phyloP scores from a whole-genome alignment of 2,797 vertebrate species.

The Pipistrellus nathusii region DNA sequence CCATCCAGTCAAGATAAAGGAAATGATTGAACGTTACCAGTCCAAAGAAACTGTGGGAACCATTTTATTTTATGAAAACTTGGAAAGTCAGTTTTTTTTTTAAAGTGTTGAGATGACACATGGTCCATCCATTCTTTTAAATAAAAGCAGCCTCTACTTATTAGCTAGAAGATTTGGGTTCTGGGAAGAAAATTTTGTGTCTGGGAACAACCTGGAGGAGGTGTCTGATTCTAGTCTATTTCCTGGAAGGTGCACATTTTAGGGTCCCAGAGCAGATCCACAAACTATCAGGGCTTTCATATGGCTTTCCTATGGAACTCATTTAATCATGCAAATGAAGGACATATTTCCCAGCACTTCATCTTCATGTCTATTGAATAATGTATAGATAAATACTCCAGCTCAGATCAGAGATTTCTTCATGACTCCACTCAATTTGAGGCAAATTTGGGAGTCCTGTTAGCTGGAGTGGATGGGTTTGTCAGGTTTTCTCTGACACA shows the following conservation, averaged over 20 bases:
- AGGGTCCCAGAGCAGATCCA: neutral
- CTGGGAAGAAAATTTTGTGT: neutral
- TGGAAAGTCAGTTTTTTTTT: neutral
- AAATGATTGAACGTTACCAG: neutral
- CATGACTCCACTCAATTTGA: neutral
- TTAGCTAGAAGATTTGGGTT: neutral
- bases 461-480: constrained; percentile 5
- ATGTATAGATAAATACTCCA: neutral
- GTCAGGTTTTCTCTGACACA: neutral
- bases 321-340: neutral
- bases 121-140: neutral
- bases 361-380: constrained; percentile 7
- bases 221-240: neutral
- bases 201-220: neutral
- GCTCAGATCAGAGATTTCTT: constrained; percentile 12
- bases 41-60: neutral
- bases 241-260: neutral
- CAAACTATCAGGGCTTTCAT: neutral
- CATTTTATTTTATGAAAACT: neutral
- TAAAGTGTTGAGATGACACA: neutral
- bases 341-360: neutral
- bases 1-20: neutral
- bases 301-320: neutral
- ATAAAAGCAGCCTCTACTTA: neutral
- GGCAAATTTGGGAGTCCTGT: neutral